Base-by-base conservation (phyloP, 2,797 vertebrate genomes). In the Dermochelys coriacea region DNA sequence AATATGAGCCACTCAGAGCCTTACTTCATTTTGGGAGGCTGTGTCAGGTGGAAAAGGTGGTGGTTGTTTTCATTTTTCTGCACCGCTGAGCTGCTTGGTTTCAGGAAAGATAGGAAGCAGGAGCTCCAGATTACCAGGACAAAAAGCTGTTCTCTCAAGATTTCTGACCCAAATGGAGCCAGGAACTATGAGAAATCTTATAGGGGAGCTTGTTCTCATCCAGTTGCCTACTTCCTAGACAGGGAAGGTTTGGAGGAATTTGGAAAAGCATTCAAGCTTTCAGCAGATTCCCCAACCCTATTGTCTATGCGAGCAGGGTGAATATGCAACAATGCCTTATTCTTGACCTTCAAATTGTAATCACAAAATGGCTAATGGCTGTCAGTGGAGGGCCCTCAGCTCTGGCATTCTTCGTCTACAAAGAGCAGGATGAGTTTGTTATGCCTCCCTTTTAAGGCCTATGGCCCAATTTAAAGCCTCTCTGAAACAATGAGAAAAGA, bases 111-210 rank as follows among this genome's bases (percentile, higher is more conserved):
- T 86, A 79, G 86, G 3, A 0, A 12, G 0, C 80, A 0, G 2
- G 71, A 75, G 88, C 31, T 1, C 15, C 0, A 91, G 94, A 91
- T 57, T 52, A 1, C 85, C 41, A 0, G 1, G 77, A 61, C 87
- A 9, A 12, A 23, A 88, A 85, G 15, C 68, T 34, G 34, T 95
- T 51, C 91, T 93, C 95, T 94, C 95, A 94, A 92, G 59, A 71
- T 94, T 95, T 95, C 49, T 95, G 95, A 94, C 95, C 97, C 95
- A 75, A 0, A 90, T 96, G 95, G 91, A 96, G 91, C 59, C 51
- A n/a, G 88, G 88, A 81, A 49, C 31, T 41, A 50, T 86, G 86
- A 3, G 34, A 54, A 86, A 95, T 75, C 89, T 97, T 91, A 74
- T 14, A 6, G 68, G 11, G 23, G 68, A 45, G 5, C 68, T 87